Evolutionary conservation across 2,797 vertebrate genomes (phyloP).

Genomic region (Sarcophilus harrisii): DNA sequence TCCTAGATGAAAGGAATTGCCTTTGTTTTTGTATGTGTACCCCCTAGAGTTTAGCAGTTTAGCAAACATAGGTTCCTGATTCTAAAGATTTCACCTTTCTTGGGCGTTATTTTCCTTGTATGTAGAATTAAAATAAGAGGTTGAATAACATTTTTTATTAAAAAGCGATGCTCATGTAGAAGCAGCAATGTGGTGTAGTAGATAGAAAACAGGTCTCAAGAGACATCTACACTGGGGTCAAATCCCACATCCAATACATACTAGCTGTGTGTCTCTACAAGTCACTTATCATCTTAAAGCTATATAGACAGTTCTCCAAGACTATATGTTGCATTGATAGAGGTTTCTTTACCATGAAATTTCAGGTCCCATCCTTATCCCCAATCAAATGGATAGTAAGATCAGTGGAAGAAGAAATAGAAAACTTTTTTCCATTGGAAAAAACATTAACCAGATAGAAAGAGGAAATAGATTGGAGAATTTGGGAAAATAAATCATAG

Average conservation of each 20-base stretch:
- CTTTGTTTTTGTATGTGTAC: neutral
- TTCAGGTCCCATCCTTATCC: neutral
- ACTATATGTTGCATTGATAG: neutral
- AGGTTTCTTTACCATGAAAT: neutral
- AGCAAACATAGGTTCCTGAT: neutral
- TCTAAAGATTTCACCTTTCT: neutral
- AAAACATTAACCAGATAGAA: neutral
- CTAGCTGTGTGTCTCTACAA: neutral
- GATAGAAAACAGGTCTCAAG: neutral
- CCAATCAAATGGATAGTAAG: neutral
- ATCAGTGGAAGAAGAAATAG: neutral
- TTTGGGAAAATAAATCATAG: neutral
- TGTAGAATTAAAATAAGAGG: neutral
- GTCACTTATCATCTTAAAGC: neutral
- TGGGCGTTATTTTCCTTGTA: neutral
- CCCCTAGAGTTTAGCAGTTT: neutral
- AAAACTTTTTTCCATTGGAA: neutral
- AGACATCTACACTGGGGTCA: neutral
- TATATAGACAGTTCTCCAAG: neutral
- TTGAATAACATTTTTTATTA: neutral
- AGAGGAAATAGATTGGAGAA: neutral
- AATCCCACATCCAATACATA: neutral
- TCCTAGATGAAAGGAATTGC: neutral
- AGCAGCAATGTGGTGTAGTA: neutral
- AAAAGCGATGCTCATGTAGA: neutral